These are phyloP conservation scores for Fulmarus glacialis DNA, from an alignment of 2,113 vertebrate species.

Conservation along the genomic window DNA sequence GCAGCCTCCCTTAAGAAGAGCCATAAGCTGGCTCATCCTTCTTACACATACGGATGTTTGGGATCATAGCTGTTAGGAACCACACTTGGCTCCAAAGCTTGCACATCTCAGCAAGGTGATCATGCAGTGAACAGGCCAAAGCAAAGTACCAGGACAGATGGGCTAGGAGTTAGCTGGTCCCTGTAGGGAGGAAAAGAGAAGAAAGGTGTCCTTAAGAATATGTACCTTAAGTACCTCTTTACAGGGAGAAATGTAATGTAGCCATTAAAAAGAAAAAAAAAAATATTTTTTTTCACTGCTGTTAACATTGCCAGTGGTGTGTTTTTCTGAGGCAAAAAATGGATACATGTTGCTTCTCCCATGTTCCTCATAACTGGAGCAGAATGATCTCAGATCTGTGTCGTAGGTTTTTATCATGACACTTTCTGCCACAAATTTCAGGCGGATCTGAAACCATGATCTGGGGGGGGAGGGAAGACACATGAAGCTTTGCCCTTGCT, in stretches of 20 bases:
- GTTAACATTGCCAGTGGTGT: not conserved
- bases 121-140: accelerated
- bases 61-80: not conserved
- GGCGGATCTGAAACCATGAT: not conserved
- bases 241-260: not conserved
- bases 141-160: not conserved
- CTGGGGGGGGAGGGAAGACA: not conserved
- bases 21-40: not conserved
- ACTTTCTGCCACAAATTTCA: not conserved
- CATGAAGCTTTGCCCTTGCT: not conserved
- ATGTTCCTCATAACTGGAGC: not conserved
- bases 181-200: not conserved
- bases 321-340: not conserved
- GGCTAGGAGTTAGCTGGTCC: not conserved
- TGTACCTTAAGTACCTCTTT: not conserved
- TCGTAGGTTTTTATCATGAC: not conserved
- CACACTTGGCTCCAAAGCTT: not conserved
- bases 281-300: not conserved
- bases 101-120: not conserved
- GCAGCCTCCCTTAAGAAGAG: not conserved
- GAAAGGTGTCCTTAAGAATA: not conserved
- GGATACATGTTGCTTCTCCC: not conserved
- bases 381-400: not conserved
- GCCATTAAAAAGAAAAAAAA: not conserved
- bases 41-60: not conserved